Conservation (phyloP, 2,113 vertebrate species). For the Planiliza haematocheilus region DNA sequence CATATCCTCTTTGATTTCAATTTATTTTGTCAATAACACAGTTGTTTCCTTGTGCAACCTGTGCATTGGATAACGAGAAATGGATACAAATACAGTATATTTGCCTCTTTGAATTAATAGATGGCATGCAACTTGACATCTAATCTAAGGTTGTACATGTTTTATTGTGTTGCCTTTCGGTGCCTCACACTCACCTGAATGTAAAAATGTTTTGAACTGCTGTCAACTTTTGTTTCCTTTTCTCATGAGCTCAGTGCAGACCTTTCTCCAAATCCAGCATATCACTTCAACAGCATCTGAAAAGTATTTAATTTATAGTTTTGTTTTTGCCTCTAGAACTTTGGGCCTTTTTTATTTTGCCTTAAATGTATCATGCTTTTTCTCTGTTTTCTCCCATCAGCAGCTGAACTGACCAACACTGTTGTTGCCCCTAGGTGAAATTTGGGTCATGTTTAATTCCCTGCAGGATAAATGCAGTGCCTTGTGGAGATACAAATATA, state of each 20-base stretch:
- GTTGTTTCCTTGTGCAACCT: conserved; percentile 40
- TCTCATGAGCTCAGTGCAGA: not conserved
- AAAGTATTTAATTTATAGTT: not conserved
- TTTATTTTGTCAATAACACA: too few species aligned
- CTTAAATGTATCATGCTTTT: not conserved
- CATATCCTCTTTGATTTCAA: not conserved
- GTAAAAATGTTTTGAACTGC: conserved; percentile 18
- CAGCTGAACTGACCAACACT: conserved; percentile 15
- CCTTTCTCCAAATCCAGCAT: not conserved
- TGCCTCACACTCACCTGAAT: conserved; percentile 25
- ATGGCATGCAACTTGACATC: conserved; percentile 27
- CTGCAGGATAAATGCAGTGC: conserved; percentile 63
- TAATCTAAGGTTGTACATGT: conserved; percentile 25
- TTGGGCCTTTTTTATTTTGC: not conserved
- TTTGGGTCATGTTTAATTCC: conserved; percentile 11
- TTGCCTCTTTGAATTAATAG: conserved; percentile 3
- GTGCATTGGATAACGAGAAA: conserved; percentile 7
- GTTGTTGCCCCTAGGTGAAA: too few species aligned
- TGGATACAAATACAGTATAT: not conserved
- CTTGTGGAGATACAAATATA: conserved; percentile 42
- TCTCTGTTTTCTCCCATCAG: not conserved
- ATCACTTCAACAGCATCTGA: not conserved
- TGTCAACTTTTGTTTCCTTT: conserved; percentile 1
- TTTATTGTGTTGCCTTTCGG: not conserved
- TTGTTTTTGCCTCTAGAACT: not conserved